phyloP scores from a whole-genome alignment of 2,797 vertebrate genomes.

The Hydrocynus forskahlii region DNA sequence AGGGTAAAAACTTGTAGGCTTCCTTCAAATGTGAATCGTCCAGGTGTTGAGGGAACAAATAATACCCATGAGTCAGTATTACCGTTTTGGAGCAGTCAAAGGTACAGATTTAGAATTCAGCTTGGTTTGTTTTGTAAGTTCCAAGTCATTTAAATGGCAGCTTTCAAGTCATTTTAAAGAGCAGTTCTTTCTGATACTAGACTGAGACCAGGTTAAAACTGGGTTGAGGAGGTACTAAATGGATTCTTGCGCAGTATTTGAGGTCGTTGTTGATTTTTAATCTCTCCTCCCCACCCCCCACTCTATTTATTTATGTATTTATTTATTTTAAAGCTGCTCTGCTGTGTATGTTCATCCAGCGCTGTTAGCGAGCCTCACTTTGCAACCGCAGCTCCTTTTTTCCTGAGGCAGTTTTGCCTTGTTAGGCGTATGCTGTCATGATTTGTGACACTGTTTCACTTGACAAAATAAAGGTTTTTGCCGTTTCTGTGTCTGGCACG shows the following conservation, averaged over 20 bases:
- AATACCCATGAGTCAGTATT: neutral
- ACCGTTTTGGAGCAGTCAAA: neutral
- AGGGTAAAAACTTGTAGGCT: neutral
- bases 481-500: neutral
- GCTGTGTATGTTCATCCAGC: neutral
- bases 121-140: neutral
- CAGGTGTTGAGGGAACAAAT: neutral
- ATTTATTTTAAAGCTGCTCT: neutral
- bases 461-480: conserved; percentile 6
- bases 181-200: neutral
- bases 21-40: neutral
- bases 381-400: neutral
- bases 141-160: too few relatives aligned
- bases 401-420: conserved; percentile 12
- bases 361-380: neutral
- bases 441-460: neutral
- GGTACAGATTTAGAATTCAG: neutral
- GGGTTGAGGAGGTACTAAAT: neutral
- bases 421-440: conserved; percentile 23
- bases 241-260: neutral
- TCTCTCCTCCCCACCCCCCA: too few relatives aligned
- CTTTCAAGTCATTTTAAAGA: neutral
- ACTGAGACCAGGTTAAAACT: neutral
- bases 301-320: neutral
- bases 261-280: neutral